These are phyloP conservation scores for Steinernema scapterisci DNA, from an alignment of 2,888 invertebrate species.

Conservation along the genomic window DNA sequence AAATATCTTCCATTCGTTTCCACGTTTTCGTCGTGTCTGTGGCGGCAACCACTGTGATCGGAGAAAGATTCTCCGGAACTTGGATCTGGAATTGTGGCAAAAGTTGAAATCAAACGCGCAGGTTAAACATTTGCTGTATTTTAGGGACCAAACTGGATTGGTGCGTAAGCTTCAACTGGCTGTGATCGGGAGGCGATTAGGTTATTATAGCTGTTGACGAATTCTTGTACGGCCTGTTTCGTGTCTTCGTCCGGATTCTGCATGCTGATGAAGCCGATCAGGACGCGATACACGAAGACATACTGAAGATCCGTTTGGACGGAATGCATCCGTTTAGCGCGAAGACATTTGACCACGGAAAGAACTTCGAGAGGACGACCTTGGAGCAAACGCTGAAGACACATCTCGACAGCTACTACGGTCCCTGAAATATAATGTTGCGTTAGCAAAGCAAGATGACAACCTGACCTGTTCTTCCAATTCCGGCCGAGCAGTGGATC, in stretches of 20 bases:
- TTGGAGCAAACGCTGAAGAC: constrained; percentile 4
- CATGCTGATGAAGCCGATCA: constrained; percentile 16
- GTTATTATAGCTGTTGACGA: constrained; percentile 3
- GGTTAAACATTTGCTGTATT: no score
- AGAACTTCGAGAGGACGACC: constrained; percentile 12
- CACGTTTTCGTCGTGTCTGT: no score
- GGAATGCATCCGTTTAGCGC: constrained; percentile 28
- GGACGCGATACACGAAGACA: constrained; percentile 28
- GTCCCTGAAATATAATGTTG: neutral
- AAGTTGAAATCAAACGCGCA: no score
- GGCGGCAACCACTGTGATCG: no score
- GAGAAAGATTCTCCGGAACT: no score
- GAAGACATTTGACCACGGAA: neutral
- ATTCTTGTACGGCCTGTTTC: constrained; percentile 27
- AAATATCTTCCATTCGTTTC: constrained; percentile 1
- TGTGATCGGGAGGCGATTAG: neutral
- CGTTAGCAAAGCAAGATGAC: neutral
- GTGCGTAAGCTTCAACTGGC: constrained; percentile 4
- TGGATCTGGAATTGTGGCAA: no score
- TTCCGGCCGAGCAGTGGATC: constrained; percentile 15
- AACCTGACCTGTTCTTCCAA: neutral
- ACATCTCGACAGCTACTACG: constrained; percentile 19
- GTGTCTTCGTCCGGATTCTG: constrained; percentile 29
- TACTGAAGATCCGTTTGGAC: constrained; percentile 35
- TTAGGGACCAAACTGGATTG: constrained; percentile 10